Conservation (phyloP, 2,113 vertebrate species). For the Bubo scandiacus region DNA sequence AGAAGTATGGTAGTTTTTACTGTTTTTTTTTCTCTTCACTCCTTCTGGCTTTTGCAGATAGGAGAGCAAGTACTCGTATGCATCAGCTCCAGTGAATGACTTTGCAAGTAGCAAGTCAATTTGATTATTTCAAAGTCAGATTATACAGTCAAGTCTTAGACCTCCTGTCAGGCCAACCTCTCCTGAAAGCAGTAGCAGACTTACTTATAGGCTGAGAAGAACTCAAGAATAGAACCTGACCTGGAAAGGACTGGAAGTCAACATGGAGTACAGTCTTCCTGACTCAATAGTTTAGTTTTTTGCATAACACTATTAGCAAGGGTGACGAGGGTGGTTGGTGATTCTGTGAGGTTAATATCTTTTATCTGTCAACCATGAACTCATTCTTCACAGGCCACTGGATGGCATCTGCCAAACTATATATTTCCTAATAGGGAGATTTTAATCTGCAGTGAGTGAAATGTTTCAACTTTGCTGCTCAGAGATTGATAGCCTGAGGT, state of each 20-base stretch:
- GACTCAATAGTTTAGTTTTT: background rate
- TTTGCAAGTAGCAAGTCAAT: background rate
- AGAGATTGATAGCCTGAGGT: background rate
- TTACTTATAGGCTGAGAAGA: background rate
- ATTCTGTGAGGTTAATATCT: background rate
- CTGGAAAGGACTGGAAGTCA: background rate
- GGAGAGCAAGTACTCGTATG: background rate
- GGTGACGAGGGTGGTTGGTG: background rate
- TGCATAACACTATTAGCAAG: background rate
- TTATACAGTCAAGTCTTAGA: background rate
- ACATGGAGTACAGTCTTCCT: background rate
- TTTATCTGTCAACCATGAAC: background rate
- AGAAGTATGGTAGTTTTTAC: background rate
- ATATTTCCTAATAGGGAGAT: conserved; percentile 3
- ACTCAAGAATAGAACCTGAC: background rate
- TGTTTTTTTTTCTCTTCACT: background rate
- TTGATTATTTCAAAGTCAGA: background rate
- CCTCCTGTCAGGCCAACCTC: background rate
- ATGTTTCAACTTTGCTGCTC: background rate
- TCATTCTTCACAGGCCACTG: background rate
- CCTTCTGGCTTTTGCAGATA: background rate
- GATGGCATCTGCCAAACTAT: background rate
- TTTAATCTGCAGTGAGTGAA: conserved; percentile 6
- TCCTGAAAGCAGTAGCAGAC: background rate
- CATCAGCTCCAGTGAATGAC: background rate